Conservation (phyloP, 2,888 invertebrate species). For the Liopterus haemorrhoidalis region DNA sequence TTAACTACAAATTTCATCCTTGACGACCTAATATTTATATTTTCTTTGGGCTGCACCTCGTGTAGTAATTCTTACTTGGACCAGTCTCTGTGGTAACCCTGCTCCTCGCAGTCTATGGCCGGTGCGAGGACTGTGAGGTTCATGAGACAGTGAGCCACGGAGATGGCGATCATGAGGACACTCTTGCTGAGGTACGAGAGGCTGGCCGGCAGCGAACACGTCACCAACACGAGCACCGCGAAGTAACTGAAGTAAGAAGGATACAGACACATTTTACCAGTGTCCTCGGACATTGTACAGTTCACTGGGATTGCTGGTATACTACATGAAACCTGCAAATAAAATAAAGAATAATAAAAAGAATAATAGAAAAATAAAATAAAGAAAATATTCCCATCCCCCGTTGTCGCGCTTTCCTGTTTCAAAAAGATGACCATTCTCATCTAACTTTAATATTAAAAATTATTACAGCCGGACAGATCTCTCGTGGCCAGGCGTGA, state of each 20-base stretch:
- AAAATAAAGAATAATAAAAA: slow-evolving; percentile 12
- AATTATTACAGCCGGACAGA: no score
- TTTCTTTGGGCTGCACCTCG: no score
- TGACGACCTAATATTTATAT: no score
- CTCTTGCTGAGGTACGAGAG: slow-evolving; percentile 65
- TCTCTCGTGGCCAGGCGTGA: no score
- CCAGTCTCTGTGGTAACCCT: slow-evolving; percentile 41
- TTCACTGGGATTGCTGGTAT: slow-evolving; percentile 36
- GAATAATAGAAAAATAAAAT: no score
- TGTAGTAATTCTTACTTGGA: slow-evolving; percentile 40
- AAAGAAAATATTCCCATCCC: no score
- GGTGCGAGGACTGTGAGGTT: slow-evolving; percentile 54
- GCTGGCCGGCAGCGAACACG: slow-evolving; percentile 65
- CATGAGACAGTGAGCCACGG: slow-evolving; percentile 54
- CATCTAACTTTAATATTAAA: no score
- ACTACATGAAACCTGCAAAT: slow-evolving; percentile 28
- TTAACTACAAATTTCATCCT: no score
- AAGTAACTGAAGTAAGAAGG: slow-evolving; percentile 71
- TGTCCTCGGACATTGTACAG: slow-evolving; percentile 40
- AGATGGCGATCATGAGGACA: slow-evolving; percentile 56
- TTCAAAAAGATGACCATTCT: no score
- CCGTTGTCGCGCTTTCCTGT: no score
- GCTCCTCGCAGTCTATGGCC: slow-evolving; percentile 55
- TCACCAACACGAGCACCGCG: slow-evolving; percentile 62
- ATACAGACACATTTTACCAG: slow-evolving; percentile 52